Evolutionary conservation across 2,113 vertebrate genomes (phyloP), one percentile per base, ranked within the genome.

Genomic region (Chionodraco myersi): DNA sequence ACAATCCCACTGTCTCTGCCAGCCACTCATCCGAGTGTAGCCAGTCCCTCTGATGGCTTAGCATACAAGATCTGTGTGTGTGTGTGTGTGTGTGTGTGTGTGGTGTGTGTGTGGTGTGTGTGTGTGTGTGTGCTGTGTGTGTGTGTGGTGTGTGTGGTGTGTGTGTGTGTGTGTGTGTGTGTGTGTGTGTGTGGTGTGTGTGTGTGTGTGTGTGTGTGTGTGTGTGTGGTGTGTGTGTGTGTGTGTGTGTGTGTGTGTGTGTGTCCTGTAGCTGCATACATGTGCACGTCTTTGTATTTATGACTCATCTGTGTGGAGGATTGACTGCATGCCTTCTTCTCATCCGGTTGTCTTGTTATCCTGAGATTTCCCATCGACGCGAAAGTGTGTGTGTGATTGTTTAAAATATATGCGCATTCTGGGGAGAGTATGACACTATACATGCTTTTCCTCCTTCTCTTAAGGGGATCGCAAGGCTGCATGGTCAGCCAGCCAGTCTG

Each of bases 11-110:
- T 26, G 53, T 78, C 12, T 75, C 79, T 80, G 62, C 77, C 84
- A 86, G 60, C 7, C 76, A 83, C 69, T 63, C 75, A 67, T 48
- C 79, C 74, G 71, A 80, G 77, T 53, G 8, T 34, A 23, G 5
- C 67, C 58, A 79, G 70, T 52, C 79, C 54, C 62, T 70, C 26
- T 65, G 65, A 69, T 77, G 89, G 85, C 77, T 77, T 44, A 64
- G 56, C 45, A 75, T 30, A 23, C 56, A 18, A 44, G 12, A 65
- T 44, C 67, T 54, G 36, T 66, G 41, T 58, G 44, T 68, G 52
- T 45, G 60, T 62, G 18, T 45, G 60, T 61, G 36, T 65, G n/a
- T 63, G 52, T 56, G 51, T 44, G 30, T 34, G 26, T 66, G 41
- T 51, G n/a, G n/a, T n/a, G n/a, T n/a, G n/a, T n/a, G n/a, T n/a